Evolutionary conservation across 2,888 invertebrate species (phyloP).

Genomic region (Phytoseiulus persimilis): DNA sequence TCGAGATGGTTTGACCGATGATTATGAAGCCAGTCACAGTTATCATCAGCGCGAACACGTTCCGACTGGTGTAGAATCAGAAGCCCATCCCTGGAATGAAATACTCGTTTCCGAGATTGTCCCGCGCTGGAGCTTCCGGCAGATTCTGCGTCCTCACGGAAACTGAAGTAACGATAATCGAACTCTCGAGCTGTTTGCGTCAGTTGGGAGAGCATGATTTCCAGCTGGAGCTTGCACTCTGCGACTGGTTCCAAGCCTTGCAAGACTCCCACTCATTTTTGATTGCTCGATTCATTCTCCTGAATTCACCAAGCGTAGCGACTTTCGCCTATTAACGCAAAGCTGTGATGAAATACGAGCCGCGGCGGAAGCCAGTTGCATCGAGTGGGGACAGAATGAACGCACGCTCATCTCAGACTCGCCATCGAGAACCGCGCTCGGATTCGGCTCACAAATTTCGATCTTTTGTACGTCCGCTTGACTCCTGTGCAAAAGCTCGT

Average conservation of each 20-base stretch:
- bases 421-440: background rate
- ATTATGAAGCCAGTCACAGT: background rate
- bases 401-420: background rate
- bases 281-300: background rate
- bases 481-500: background rate
- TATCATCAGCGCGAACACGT: background rate
- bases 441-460: background rate
- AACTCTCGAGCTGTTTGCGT: background rate
- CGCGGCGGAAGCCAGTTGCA: too few species aligned
- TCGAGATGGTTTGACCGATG: background rate
- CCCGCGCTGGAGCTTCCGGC: too few species aligned
- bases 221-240: background rate
- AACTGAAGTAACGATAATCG: too few species aligned
- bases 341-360: background rate
- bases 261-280: background rate
- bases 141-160: too few species aligned
- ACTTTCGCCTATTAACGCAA: conserved; percentile 15
- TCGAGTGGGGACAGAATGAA: background rate
- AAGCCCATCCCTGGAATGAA: background rate
- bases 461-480: conserved; percentile 23
- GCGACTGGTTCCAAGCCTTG: background rate
- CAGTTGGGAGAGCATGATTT: background rate
- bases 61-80: background rate
- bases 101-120: too few species aligned
- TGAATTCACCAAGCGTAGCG: background rate